phyloP scores from a whole-genome alignment of 2,797 vertebrate species.

The Chrosomus eos region DNA sequence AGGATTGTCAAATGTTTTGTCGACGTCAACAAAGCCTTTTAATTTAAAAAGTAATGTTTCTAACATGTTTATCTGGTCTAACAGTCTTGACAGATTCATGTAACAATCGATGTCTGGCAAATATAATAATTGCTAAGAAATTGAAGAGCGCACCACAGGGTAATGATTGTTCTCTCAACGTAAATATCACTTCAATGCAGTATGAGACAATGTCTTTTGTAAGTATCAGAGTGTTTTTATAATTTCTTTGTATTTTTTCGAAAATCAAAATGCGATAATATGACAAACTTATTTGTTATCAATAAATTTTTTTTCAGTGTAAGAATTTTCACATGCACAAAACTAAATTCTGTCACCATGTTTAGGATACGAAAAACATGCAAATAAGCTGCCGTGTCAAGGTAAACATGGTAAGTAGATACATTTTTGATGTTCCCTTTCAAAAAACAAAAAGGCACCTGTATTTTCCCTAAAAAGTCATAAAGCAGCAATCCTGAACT shows the following conservation, averaged over 20 bases:
- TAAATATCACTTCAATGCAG: constrained; percentile 63
- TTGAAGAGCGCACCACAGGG: constrained; percentile 68
- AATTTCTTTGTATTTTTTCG: not conserved
- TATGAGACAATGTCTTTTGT: constrained; percentile 76
- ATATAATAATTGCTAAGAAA: constrained; percentile 57
- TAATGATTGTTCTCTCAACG: constrained; percentile 49
- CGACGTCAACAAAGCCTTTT: not conserved
- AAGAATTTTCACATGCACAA: not conserved
- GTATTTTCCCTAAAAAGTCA: not conserved
- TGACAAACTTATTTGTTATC: not conserved
- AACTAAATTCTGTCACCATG: not conserved
- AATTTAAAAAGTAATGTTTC: not conserved
- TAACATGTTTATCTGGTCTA: constrained; percentile 16
- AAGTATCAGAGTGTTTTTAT: constrained; percentile 54
- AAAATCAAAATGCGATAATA: not conserved
- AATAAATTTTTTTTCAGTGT: not conserved
- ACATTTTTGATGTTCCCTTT: not conserved
- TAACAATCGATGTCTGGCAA: constrained; percentile 69
- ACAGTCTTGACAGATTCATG: constrained; percentile 52
- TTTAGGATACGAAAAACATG: constrained; percentile 72
- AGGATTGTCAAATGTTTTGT: not conserved
- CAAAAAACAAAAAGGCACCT: not conserved
- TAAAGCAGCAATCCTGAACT: not conserved
- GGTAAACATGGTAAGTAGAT: constrained; percentile 64
- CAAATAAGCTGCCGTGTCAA: constrained; percentile 63